Conservation (phyloP, 92 coral and sea anemone species). For the Heliopora coerulea region DNA sequence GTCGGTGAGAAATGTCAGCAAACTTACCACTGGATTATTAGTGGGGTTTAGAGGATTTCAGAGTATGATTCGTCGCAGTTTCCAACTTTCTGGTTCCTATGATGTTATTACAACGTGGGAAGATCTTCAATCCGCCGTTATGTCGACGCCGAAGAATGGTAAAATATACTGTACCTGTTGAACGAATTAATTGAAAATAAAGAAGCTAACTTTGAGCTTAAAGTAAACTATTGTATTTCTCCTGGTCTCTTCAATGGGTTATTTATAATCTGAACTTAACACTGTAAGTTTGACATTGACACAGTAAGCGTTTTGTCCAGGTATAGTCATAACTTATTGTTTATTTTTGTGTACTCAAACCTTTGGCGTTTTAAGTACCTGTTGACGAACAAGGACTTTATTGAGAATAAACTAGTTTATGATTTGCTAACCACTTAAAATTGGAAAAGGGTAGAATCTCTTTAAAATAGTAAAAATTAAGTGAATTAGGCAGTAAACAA, state of each 20-base stretch:
- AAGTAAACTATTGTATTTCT: neutral
- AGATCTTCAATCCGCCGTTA: conserved; percentile 21
- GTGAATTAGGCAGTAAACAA: too few species aligned
- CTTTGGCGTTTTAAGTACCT: conserved; percentile 9
- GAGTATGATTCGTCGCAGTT: conserved; percentile 92
- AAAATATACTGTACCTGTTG: conserved; percentile 1
- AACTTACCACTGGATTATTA: conserved; percentile 30
- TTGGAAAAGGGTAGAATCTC: too few species aligned
- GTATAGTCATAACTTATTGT: conserved; percentile 5
- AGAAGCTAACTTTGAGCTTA: too few species aligned
- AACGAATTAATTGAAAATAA: too few species aligned
- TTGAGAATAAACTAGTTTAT: neutral
- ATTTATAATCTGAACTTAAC: neutral
- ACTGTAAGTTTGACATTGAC: neutral
- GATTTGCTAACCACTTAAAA: neutral
- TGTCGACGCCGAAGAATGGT: conserved; percentile 32
- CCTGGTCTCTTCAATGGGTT: too few species aligned
- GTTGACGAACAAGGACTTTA: neutral
- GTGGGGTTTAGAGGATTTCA: conserved; percentile 27
- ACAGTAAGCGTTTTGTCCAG: neutral
- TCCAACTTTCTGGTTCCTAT: conserved; percentile 98
- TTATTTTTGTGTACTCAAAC: conserved; percentile 13
- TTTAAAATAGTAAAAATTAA: too few species aligned
- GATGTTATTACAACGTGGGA: conserved; percentile 73
- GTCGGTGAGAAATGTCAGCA: conserved; percentile 35